Evolutionary conservation across 2,888 invertebrate genomes (phyloP).

Genomic region (Macropis europaea): DNA sequence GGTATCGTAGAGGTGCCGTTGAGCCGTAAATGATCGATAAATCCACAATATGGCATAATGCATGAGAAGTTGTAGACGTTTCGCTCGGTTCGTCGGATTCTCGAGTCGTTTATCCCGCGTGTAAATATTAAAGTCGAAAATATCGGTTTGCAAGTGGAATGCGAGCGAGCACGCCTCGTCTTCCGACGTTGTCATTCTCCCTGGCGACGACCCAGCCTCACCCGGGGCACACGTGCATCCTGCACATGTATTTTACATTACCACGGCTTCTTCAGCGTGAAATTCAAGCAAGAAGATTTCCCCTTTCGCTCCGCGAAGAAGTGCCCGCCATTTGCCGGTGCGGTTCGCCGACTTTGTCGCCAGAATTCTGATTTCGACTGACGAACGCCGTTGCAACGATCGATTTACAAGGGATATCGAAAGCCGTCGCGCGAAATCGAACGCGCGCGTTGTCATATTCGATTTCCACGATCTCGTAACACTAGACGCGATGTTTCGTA

Average conservation of each 20-base stretch:
- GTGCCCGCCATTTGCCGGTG: not conserved
- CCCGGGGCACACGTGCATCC: slow-evolving; percentile 9
- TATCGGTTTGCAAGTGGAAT: slow-evolving; percentile 32
- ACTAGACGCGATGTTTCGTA: too few species aligned
- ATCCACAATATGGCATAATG: too few species aligned
- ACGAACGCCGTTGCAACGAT: too few species aligned
- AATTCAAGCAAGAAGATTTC: not conserved
- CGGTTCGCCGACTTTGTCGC: too few species aligned
- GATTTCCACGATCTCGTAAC: too few species aligned
- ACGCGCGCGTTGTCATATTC: too few species aligned
- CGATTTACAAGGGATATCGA: too few species aligned
- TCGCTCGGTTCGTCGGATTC: not conserved
- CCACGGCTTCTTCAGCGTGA: slow-evolving; percentile 1
- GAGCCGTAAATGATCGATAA: too few species aligned
- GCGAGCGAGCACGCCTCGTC: slow-evolving; percentile 19
- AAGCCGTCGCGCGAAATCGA: too few species aligned
- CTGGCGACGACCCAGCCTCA: slow-evolving; percentile 12
- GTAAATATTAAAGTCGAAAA: slow-evolving; percentile 34
- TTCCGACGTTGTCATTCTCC: slow-evolving; percentile 36
- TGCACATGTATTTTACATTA: slow-evolving; percentile 32
- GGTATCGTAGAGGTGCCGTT: too few species aligned
- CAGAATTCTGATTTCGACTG: too few species aligned
- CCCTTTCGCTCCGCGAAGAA: not conserved
- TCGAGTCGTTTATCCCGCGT: slow-evolving; percentile 7
- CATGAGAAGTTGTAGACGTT: not conserved